Conservation (phyloP, 1,140 invertebrate genomes). For the Microplitis mediator region DNA sequence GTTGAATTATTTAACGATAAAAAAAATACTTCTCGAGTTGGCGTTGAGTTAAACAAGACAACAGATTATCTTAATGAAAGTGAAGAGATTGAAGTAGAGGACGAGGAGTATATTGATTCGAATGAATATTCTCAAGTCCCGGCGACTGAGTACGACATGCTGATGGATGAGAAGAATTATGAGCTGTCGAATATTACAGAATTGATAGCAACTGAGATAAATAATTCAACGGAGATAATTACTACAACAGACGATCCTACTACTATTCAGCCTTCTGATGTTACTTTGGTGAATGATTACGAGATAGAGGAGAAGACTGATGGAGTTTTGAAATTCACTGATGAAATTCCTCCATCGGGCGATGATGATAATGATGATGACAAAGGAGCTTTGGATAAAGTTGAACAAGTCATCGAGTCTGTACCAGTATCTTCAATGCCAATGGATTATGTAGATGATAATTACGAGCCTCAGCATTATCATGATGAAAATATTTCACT, state of each 20-base stretch:
- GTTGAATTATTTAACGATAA: too few relatives aligned
- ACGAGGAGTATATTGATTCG: neutral
- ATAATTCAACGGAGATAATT: conserved; percentile 9
- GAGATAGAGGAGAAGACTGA: conserved; percentile 36
- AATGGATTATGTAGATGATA: conserved; percentile 65
- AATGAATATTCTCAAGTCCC: too few relatives aligned
- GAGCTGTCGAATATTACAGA: neutral
- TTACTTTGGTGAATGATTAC: neutral
- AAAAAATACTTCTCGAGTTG: too few relatives aligned
- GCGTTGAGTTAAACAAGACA: too few relatives aligned
- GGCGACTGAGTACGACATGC: too few relatives aligned
- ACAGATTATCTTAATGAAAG: too few relatives aligned
- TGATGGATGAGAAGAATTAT: too few relatives aligned
- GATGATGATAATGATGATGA: conserved; percentile 43
- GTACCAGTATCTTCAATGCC: conserved; percentile 35
- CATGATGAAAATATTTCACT: conserved; percentile 24
- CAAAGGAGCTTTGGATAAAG: conserved; percentile 18
- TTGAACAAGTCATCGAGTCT: too few relatives aligned
- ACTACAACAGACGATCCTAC: conserved; percentile 16
- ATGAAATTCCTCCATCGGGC: conserved; percentile 53
- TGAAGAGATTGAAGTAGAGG: too few relatives aligned
- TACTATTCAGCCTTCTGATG: neutral
- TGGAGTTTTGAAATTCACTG: conserved; percentile 60
- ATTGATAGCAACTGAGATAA: neutral
- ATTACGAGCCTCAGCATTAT: conserved; percentile 62